Percentiles rank a stretch among this genome's conserved stretches.
phyloP scores from a whole-genome alignment of 2,113 vertebrate genomes.

The Equus przewalskii region DNA sequence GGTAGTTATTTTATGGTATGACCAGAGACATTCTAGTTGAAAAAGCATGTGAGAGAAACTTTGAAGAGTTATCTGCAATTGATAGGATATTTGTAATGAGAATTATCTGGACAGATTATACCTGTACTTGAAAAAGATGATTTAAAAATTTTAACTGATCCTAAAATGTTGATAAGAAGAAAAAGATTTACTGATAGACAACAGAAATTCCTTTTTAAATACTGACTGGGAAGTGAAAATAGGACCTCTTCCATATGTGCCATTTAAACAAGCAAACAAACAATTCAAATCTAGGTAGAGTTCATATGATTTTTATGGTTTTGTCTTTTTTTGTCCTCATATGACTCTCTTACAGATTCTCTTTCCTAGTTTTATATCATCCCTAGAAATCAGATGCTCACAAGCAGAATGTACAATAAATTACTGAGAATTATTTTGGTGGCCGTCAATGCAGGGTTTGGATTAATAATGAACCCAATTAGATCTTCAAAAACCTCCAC shows the following conservation, averaged over 20 bases:
- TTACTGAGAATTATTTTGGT: constrained; percentile 53
- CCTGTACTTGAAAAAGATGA: background rate
- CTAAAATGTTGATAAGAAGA: background rate
- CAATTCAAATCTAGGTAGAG: background rate
- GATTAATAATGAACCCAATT: constrained; percentile 77
- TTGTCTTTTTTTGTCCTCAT: background rate
- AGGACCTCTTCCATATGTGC: background rate
- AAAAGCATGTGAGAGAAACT: background rate
- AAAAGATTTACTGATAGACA: background rate
- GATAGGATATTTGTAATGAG: background rate
- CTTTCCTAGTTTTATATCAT: background rate
- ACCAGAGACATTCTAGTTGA: background rate
- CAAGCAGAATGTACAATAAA: constrained; percentile 40
- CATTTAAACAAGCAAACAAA: background rate
- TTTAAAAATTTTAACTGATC: background rate
- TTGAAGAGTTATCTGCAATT: background rate
- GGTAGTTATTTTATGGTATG: background rate
- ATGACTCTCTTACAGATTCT: background rate
- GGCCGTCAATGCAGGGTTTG: constrained; percentile 37
- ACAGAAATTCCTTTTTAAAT: background rate
- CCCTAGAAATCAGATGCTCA: background rate
- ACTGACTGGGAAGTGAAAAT: background rate
- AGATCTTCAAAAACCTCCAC: constrained; percentile 56
- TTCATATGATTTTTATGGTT: background rate
- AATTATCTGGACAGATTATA: background rate